A percentile compares a stretch with the other conserved stretches of the same genome.
phyloP scores from a whole-genome alignment of 2,797 vertebrate species.

The Enteromius anoplus region DNA sequence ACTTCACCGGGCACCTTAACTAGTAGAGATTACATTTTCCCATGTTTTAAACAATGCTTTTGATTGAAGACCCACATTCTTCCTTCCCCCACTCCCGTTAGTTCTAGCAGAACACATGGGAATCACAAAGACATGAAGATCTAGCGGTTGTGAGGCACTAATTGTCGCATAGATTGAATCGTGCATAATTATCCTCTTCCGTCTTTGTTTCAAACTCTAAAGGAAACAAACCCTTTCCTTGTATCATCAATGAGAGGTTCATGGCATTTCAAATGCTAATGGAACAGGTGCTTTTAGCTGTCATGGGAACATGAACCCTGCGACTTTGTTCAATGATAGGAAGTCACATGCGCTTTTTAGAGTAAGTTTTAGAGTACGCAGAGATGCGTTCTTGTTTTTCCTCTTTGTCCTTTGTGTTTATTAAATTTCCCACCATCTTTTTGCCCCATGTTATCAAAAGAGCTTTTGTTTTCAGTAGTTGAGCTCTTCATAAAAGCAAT shows the following conservation, averaged over 20 bases:
- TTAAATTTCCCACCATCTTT: conserved; percentile 22
- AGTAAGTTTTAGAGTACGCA: conserved; percentile 8
- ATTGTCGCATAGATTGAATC: conserved; percentile 43
- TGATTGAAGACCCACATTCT: neutral
- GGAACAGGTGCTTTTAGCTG: conserved; percentile 54
- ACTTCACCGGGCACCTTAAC: neutral
- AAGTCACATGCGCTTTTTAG: conserved; percentile 18
- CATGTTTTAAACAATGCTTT: neutral
- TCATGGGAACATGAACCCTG: conserved; percentile 49
- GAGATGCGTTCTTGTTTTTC: conserved; percentile 1
- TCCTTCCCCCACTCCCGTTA: neutral
- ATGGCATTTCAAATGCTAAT: conserved; percentile 55
- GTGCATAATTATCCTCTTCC: conserved; percentile 46
- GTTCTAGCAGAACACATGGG: neutral
- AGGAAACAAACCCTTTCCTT: conserved; percentile 50
- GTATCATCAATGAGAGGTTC: conserved; percentile 23
- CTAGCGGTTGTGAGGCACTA: conserved; percentile 25
- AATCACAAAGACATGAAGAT: conserved; percentile 12
- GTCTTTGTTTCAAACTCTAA: conserved; percentile 52
- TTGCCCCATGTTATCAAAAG: conserved; percentile 9
- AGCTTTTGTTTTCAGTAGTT: conserved; percentile 19
- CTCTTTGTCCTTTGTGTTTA: neutral
- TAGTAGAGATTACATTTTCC: neutral
- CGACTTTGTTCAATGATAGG: conserved; percentile 30
- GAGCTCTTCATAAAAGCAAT: neutral